Evolutionary conservation across 2,113 vertebrate species (phyloP), one percentile per base, ranked within the genome.

Genomic region (Nansenia antarctica): DNA sequence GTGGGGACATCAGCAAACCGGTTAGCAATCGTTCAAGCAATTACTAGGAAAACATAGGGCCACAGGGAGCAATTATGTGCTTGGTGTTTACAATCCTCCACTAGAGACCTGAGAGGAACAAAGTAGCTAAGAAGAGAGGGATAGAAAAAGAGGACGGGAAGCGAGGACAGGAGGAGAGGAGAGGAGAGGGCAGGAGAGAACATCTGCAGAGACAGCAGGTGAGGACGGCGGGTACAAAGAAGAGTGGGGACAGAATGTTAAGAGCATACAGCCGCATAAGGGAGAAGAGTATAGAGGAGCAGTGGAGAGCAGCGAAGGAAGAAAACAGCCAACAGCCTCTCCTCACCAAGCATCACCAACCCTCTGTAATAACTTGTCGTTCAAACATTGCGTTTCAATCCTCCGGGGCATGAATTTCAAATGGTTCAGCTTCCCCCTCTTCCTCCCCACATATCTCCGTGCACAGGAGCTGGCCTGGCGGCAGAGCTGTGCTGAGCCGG

Each of bases 31-130:
- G 29, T 87, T 84, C 85, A 27, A 76, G 80, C 76, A 87, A 90
- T 91, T 90, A 88, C 83, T 70, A 70, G 66, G 64, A 85, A 89
- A 87, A 79, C 77, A 76, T 15, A 24, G 60, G 80, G 84, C 84
- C 79, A 84, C 54, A 20, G 83, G 87, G 84, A 86, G 74, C 77
- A 86, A 85, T 89, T 87, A 87, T 80, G 77, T 78, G 80, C 82
- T 82, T 70, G 59, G 67, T 76, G 76, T 89, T 90, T 81, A 77
- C 80, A 78, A 78, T 69, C 53, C 24, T 64, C 73, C 83, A 70
- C 69, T 59, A 32, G 42, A 65, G 64, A 31, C 26, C 26, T 42
- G 1, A n/a, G 14, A 70, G 20, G 11, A 14, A 54, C 20, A 54
- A 14, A 54, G 52, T 24, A 0, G 0, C 9, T 11, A 54, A 5